Percentiles rank a stretch among this genome's conserved stretches.
Evolutionary conservation across 1,140 invertebrate species (phyloP).

Genomic region (Leptopilina boulardi): DNA sequence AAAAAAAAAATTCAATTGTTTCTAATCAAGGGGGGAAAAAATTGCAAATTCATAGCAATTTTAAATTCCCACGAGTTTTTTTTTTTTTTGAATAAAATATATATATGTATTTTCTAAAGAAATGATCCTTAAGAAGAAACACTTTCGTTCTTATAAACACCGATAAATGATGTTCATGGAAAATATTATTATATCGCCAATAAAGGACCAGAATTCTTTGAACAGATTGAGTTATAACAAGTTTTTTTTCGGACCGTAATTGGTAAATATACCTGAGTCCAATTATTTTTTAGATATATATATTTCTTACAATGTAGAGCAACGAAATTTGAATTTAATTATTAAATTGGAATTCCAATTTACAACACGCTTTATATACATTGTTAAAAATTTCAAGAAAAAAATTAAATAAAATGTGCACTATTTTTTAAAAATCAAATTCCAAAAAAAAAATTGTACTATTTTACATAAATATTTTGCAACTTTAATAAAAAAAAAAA

Average conservation of each 20-base stretch:
- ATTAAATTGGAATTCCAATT: background rate
- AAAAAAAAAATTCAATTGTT: too few relatives aligned
- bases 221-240: background rate
- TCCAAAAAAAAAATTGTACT: background rate
- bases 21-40: too few relatives aligned
- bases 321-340: constrained; percentile 9
- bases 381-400: background rate
- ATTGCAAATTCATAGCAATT: background rate
- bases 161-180: constrained; percentile 19
- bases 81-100: background rate
- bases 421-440: too few relatives aligned
- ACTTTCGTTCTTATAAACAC: background rate
- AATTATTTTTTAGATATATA: too few relatives aligned
- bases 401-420: too few relatives aligned
- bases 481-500: background rate
- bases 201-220: background rate
- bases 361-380: background rate
- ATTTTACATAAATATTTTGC: background rate
- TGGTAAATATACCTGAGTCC: background rate
- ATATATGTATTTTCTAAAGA: background rate
- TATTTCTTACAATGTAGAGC: background rate
- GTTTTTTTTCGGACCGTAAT: background rate
- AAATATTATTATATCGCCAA: background rate
- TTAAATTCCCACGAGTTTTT: constrained; percentile 23
- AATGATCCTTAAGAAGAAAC: constrained; percentile 8